These are phyloP conservation scores for Anthoptus insignis DNA, from an alignment of 2,888 invertebrate genomes.

Conservation along the genomic window DNA sequence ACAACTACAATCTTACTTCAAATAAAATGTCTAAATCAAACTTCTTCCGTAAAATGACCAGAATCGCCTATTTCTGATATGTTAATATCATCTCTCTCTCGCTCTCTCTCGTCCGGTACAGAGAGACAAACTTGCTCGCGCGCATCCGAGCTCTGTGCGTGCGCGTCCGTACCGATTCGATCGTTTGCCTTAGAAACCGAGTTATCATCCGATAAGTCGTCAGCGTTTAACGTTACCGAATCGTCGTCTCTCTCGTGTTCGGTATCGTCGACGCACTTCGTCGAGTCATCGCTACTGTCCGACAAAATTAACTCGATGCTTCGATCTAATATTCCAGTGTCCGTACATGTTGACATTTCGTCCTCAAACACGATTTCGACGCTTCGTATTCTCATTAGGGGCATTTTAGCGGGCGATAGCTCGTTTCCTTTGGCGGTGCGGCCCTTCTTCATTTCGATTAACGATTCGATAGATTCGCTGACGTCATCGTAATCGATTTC, in stretches of 20 bases:
- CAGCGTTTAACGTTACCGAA: slow-evolving; percentile 75
- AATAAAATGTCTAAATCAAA: too few species aligned
- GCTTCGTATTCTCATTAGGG: slow-evolving; percentile 80
- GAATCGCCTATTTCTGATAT: slow-evolving; percentile 75
- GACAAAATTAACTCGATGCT: slow-evolving; percentile 71
- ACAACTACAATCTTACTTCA: too few species aligned
- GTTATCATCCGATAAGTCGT: slow-evolving; percentile 76
- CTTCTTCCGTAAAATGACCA: slow-evolving; percentile 78
- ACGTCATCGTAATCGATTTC: slow-evolving; percentile 82
- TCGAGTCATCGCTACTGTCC: slow-evolving; percentile 80
- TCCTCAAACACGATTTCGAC: slow-evolving; percentile 83
- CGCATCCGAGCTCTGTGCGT: slow-evolving; percentile 50
- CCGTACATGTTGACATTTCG: slow-evolving; percentile 78
- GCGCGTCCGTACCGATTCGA: slow-evolving; percentile 37
- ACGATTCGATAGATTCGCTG: slow-evolving; percentile 75
- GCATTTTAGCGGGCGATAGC: slow-evolving; percentile 77
- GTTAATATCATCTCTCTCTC: too few species aligned
- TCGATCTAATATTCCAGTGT: slow-evolving; percentile 70
- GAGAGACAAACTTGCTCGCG: slow-evolving; percentile 40
- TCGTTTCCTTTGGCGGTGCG: slow-evolving; percentile 71
- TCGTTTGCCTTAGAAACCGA: slow-evolving; percentile 58
- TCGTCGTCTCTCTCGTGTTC: slow-evolving; percentile 69
- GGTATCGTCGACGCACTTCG: slow-evolving; percentile 77
- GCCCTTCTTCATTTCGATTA: slow-evolving; percentile 60
- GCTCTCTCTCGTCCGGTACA: slow-evolving; percentile 63